Evolutionary conservation across 2,113 vertebrate genomes (phyloP).

Genomic region (Chamaetylas fuelleborni): DNA sequence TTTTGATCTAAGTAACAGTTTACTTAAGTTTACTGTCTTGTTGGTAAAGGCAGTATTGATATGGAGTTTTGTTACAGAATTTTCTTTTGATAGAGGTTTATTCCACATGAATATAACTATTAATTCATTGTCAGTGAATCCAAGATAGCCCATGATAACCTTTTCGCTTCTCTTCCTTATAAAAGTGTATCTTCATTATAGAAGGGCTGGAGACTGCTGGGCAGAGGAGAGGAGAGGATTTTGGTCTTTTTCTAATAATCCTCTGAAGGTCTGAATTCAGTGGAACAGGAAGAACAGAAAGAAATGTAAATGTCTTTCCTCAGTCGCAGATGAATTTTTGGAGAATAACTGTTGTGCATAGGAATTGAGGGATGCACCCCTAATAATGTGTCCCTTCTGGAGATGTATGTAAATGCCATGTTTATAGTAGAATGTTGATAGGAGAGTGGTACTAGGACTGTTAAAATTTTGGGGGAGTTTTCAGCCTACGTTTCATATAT

Average conservation of each 20-base stretch:
- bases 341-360: not conserved
- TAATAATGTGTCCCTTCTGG: not conserved
- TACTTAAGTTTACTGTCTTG: not conserved
- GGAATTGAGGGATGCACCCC: not conserved
- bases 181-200: not conserved
- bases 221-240: not conserved
- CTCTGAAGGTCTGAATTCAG: not conserved
- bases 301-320: not conserved
- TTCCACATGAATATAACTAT: not conserved
- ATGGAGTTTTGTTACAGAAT: not conserved
- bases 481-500: not conserved
- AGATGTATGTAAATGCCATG: not conserved
- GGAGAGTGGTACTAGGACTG: not conserved
- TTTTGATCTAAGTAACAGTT: not conserved
- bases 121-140: not conserved
- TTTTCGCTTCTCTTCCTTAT: not conserved
- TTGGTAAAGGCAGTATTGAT: not conserved
- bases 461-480: not conserved
- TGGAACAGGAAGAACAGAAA: not conserved
- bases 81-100: not conserved
- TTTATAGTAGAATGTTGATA: not conserved
- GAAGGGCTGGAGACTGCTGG: not conserved
- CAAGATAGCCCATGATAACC: not conserved
- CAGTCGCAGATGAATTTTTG: not conserved
- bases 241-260: not conserved